A percentile compares a stretch with the other conserved stretches of the same genome.
Conservation (phyloP, 2,888 invertebrate genomes). For the Erebia ligea region DNA sequence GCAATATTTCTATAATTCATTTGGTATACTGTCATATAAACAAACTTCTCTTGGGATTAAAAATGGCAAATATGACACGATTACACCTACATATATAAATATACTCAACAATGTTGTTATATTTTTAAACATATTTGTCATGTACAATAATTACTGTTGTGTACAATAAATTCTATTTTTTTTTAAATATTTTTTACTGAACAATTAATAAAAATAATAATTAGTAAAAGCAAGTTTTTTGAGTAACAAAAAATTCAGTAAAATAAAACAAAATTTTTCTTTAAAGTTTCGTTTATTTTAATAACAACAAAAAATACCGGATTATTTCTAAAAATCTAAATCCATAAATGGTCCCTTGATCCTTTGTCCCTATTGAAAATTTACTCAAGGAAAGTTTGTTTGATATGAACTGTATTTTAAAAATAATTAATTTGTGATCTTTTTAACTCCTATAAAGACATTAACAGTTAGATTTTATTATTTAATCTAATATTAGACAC, state of each 20-base stretch:
- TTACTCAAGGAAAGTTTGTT: conserved; percentile 16
- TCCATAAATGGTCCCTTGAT: too few species aligned
- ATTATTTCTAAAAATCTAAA: too few species aligned
- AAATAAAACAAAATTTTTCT: neutral
- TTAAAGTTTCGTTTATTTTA: neutral
- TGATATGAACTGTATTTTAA: conserved; percentile 25
- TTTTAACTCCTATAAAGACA: conserved; percentile 82
- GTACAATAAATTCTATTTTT: neutral
- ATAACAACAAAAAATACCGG: neutral
- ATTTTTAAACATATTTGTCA: too few species aligned
- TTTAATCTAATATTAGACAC: conserved; percentile 71
- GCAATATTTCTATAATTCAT: conserved; percentile 75
- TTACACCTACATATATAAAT: too few species aligned
- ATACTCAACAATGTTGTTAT: too few species aligned
- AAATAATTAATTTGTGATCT: conserved; percentile 74
- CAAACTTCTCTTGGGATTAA: conserved; percentile 14
- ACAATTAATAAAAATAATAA: neutral
- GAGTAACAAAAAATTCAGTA: neutral
- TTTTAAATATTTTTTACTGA: neutral
- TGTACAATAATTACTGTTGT: too few species aligned
- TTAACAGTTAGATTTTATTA: conserved; percentile 73
- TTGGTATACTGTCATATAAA: conserved; percentile 42
- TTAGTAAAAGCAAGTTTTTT: neutral
- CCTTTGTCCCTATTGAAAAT: neutral
- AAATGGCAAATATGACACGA: neutral